Evolutionary conservation across 2,888 invertebrate genomes (phyloP).

Genomic region (Cephus pygmeus): DNA sequence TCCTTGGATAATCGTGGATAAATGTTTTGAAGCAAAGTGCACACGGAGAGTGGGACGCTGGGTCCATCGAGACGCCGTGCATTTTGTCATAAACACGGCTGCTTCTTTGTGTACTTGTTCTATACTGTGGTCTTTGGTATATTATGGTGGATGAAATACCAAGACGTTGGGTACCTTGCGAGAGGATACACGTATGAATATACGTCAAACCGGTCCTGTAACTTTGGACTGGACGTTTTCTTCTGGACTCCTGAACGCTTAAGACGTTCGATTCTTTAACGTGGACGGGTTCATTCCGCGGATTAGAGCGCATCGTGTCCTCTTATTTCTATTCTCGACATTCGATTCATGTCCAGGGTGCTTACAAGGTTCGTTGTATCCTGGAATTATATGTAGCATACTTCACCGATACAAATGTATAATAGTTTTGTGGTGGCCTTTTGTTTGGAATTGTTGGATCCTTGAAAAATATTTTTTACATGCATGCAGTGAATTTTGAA

Average conservation of each 20-base stretch:
- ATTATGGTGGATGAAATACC: not conserved
- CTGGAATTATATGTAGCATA: not conserved
- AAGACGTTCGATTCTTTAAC: slow-evolving; percentile 2
- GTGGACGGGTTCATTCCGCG: not conserved
- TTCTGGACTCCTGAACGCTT: not conserved
- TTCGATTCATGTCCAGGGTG: not conserved
- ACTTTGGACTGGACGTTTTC: not conserved
- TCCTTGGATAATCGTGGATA: not conserved
- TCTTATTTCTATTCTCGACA: not conserved
- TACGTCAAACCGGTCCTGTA: slow-evolving; percentile 7
- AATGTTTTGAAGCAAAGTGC: not conserved
- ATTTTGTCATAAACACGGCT: slow-evolving; percentile 8
- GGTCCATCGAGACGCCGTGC: slow-evolving; percentile 1
- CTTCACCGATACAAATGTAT: not conserved
- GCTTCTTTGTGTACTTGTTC: not conserved
- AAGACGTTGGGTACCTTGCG: not conserved
- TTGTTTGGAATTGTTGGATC: not conserved
- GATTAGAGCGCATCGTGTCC: not conserved
- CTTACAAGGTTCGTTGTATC: too few relatives aligned
- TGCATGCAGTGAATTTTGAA: not conserved
- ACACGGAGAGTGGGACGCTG: not conserved
- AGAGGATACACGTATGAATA: not conserved
- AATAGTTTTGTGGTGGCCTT: not conserved
- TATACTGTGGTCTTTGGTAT: not conserved
- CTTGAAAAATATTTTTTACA: not conserved